Evolutionary conservation across 2,888 invertebrate species (phyloP).

Genomic region (Heteromyza rotundicornis): DNA sequence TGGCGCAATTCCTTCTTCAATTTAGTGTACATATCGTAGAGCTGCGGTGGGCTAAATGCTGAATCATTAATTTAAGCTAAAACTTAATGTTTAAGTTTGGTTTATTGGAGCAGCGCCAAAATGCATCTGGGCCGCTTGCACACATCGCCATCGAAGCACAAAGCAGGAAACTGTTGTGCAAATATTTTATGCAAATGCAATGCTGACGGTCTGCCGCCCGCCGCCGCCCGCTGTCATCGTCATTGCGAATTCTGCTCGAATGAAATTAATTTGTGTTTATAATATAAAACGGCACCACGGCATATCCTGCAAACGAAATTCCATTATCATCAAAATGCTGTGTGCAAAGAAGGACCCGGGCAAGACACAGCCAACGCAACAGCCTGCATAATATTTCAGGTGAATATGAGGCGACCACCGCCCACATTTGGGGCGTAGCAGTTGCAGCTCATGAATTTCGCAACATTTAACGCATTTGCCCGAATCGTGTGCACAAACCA

Average conservation of each 20-base stretch:
- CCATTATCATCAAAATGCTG: constrained; percentile 11
- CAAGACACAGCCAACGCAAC: not conserved
- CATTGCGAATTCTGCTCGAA: constrained; percentile 52
- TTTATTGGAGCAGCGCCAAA: constrained; percentile 38
- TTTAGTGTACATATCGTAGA: no score
- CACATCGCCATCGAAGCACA: constrained; percentile 11
- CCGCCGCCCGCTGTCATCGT: no score
- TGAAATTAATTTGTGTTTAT: constrained; percentile 57
- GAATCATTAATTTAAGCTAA: constrained; percentile 39
- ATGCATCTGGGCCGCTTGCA: constrained; percentile 26
- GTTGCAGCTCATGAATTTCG: not conserved
- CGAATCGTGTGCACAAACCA: no score
- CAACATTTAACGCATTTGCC: constrained; percentile 2
- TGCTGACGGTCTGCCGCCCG: constrained; percentile 29
- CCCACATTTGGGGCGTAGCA: not conserved
- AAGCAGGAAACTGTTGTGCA: constrained; percentile 50
- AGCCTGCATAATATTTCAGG: constrained; percentile 3
- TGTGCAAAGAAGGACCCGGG: not conserved
- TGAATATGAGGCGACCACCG: not conserved
- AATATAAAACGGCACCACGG: constrained; percentile 36
- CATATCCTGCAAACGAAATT: not conserved
- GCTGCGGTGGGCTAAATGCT: no score
- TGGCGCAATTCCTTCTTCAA: not conserved
- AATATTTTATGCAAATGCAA: constrained; percentile 59
- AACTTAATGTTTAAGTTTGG: constrained; percentile 37